Evolutionary conservation across 2,888 invertebrate genomes (phyloP), one percentile per base, ranked within the genome.

Genomic region (Ormyrus nitidulus): DNA sequence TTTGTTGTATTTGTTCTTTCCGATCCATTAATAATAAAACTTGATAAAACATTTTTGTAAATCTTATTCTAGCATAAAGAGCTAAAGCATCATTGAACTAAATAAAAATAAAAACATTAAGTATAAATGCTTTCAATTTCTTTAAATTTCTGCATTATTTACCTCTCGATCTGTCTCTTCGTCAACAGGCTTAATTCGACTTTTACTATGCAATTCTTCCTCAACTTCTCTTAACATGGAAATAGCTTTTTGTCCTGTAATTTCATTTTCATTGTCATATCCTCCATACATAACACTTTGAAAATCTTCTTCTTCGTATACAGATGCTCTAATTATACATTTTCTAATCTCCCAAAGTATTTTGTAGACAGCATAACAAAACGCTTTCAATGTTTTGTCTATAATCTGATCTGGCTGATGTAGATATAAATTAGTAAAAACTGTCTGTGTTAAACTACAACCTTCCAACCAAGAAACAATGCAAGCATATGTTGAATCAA

Each of bases 391-490:
- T 6, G 95, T 93, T 88, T 95, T 95, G 88, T 98, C 97, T 84
- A 94, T 92, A 82, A 99, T 96, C 81, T 94, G 93, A 86, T 95
- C 94, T 0, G 98, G 98, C 84, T 97, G 95, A 90, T 99, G 98
- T 56, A 98, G 92, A 89, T 99, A 99, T 46, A 99, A 93, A 90
- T 98, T 98, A 48, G 98, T 99, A 89, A 99, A 98, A 8, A 99
- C 96, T 1, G 99, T 99, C 92, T 99, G 99, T 6, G 98, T 98
- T 84, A 99, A 92, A 0, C 97, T 98, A 88, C 98, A 97, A 0
- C 99, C 99, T 91, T 99, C 99, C 13, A 99, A 91, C 99, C 99
- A 99, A 0, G 99, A 98, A 0, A 98, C 98, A 85, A 99, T 93
- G 89, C 98, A 98, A 0, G 98, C 95, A 88, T 97, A 94, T 6